These are phyloP conservation scores for Corynorhinus townsendii DNA, from an alignment of 2,113 vertebrate species.

Conservation along the genomic window DNA sequence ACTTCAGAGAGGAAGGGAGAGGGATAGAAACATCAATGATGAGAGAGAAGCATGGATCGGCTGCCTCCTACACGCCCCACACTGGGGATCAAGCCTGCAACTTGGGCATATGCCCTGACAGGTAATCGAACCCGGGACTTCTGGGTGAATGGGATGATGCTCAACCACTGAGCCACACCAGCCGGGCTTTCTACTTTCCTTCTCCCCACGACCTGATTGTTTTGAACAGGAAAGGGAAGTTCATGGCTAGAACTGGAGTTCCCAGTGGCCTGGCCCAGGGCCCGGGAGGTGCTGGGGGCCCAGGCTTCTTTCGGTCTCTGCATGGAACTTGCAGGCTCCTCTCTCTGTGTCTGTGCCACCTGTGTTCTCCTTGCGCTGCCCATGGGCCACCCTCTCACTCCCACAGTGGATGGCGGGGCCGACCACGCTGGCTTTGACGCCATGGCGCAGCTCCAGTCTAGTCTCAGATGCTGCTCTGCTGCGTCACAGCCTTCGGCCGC, in stretches of 20 bases:
- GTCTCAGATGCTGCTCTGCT: too few species aligned
- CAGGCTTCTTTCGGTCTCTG: neutral
- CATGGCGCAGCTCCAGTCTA: too few species aligned
- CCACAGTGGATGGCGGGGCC: fast-evolving
- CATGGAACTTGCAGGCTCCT: neutral
- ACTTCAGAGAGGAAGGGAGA: too few species aligned
- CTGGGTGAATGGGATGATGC: too few species aligned
- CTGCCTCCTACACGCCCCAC: too few species aligned
- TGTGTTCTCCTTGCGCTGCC: neutral
- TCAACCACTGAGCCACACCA: too few species aligned
- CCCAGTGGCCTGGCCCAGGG: neutral
- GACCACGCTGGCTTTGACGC: neutral
- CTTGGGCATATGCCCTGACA: too few species aligned
- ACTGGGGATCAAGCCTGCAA: too few species aligned
- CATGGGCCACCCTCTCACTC: neutral
- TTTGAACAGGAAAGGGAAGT: neutral
- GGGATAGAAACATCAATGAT: too few species aligned
- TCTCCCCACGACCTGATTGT: neutral
- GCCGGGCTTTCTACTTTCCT: neutral
- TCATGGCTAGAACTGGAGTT: neutral
- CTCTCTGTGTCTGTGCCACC: neutral
- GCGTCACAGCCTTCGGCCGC: too few species aligned
- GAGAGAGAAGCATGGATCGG: too few species aligned
- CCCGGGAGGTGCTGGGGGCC: neutral
- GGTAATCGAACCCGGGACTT: too few species aligned